Evolutionary conservation across 2,888 invertebrate genomes (phyloP).

Genomic region (Melitaea athalia): DNA sequence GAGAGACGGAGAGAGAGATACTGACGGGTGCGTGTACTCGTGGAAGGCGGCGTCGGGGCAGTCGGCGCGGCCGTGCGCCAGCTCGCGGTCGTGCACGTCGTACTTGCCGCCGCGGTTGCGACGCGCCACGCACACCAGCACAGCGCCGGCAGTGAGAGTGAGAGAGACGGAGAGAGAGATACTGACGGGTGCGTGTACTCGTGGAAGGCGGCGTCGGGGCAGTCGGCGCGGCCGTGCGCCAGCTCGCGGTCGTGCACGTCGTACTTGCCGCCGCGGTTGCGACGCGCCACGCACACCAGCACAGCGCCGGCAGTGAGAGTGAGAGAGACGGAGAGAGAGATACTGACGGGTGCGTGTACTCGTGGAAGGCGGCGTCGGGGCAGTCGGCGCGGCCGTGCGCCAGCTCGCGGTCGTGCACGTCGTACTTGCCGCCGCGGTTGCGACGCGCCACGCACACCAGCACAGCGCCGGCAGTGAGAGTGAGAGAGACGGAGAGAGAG

Average conservation of each 20-base stretch:
- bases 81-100: conserved; percentile 98
- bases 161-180: neutral
- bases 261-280: conserved; percentile 95
- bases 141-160: neutral
- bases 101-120: conserved; percentile 95
- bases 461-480: neutral
- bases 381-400: conserved; percentile 96
- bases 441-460: too few species aligned
- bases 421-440: conserved; percentile 96
- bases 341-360: conserved; percentile 61
- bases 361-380: conserved; percentile 96
- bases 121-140: too few species aligned
- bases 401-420: conserved; percentile 98
- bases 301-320: neutral
- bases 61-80: conserved; percentile 96
- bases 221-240: conserved; percentile 95
- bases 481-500: neutral
- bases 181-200: conserved; percentile 75
- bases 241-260: conserved; percentile 98
- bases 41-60: conserved; percentile 96
- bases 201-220: conserved; percentile 95
- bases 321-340: neutral
- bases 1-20: neutral
- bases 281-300: too few species aligned
- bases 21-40: conserved; percentile 76